Base-by-base conservation (phyloP, 1,140 invertebrate genomes). In the Zaprionus kolodkinae region DNA sequence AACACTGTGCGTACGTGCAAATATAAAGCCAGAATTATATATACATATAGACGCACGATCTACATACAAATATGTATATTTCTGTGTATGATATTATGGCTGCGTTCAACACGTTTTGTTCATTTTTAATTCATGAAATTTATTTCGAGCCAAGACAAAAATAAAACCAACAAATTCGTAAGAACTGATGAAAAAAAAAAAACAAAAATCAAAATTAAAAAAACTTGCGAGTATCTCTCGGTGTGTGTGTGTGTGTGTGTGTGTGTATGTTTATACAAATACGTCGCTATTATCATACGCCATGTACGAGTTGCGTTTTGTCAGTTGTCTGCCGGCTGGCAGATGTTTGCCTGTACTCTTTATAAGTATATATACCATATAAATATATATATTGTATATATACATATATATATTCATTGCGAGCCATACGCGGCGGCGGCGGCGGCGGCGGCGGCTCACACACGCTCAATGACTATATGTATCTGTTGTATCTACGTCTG, bases 101-200 rank as follows among this genome's bases (percentile, higher is more conserved):
- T 72, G 74, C 67, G 62, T 81, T 71, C 64, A 78, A 76, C 79
- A 87, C 83, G 83, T 83, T 87, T 88, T 79, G 76, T 75, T 88
- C 63, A 83, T 83, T 88, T 80, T 87, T 87, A 88, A 87, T 88
- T 87, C 82, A 87, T 88, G 73, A 87, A 87, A 80, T 70, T 78
- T 88, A 88, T 87, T 83, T 87, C 33, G 64, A 72, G 70, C 64
- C 43, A 36, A 86, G 61, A 81, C 57, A 59, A 70, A 85, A 86
- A 78, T 76, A 81, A 78, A 76, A 64, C 25, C 38, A 74, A 76
- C 25, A 43, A 69, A 69, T 57, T 43, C 43, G 12, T 57, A 72
- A 68, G 66, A 52, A 59, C 62, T 68, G 65, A 60, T 64, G 17
- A 54, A 30, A n/a, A 61, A 30, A n/a, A 61, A 35, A 54, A 35